Conservation (phyloP, 2,113 vertebrate species). For the Mustela nigripes region DNA sequence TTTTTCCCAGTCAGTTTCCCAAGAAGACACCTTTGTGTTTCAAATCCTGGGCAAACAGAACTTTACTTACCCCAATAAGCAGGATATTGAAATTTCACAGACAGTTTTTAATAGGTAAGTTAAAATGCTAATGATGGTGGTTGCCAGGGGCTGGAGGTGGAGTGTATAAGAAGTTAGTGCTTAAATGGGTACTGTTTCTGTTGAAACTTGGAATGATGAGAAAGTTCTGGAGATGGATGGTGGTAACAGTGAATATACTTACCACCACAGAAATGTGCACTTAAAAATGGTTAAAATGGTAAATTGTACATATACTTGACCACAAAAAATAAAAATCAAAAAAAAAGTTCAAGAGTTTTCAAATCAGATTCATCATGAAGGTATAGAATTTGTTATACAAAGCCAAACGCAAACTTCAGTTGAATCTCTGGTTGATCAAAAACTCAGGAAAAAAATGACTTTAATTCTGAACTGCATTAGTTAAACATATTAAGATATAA, state of each 20-base stretch:
- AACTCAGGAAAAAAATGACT: not conserved
- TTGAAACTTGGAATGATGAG: not conserved
- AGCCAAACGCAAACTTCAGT: not conserved
- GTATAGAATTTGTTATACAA: not conserved
- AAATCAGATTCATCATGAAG: not conserved
- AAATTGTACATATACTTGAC: not conserved
- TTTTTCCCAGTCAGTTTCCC: not conserved
- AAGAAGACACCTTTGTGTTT: slow-evolving; percentile 52
- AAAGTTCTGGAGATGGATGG: not conserved
- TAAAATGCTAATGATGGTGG: slow-evolving; percentile 12
- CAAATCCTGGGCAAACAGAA: slow-evolving; percentile 49
- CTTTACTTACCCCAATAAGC: not conserved
- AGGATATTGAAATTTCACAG: not conserved
- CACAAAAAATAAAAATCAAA: not conserved
- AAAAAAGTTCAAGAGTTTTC: not conserved
- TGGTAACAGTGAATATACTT: not conserved
- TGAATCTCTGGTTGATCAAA: not conserved
- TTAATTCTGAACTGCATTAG: not conserved
- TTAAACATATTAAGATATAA: not conserved
- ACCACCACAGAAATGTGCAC: not conserved
- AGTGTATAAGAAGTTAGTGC: not conserved
- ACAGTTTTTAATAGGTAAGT: not conserved
- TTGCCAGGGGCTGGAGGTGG: not conserved
- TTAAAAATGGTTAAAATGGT: not conserved
- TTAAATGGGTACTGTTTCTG: not conserved